phyloP scores from a whole-genome alignment of 2,113 vertebrate species.

The Oxyruncus cristatus region DNA sequence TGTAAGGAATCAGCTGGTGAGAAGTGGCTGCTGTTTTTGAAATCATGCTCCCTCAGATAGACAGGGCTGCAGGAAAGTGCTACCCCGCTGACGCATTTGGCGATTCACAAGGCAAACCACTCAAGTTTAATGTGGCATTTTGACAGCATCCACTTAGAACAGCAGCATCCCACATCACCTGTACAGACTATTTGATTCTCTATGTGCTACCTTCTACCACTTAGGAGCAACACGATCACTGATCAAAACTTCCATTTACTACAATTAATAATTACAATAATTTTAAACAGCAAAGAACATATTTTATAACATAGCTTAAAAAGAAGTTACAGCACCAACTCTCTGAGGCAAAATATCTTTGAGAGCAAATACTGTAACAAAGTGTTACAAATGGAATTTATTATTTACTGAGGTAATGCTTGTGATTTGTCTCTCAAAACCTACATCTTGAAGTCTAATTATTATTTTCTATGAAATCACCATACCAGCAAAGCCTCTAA shows the following conservation, averaged over 20 bases:
- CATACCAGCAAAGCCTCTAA: neutral
- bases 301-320: neutral
- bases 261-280: neutral
- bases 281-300: neutral
- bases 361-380: neutral
- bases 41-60: rapidly evolving
- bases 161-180: neutral
- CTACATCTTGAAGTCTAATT: slow-evolving; percentile 17
- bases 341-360: neutral
- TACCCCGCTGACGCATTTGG: rapidly evolving
- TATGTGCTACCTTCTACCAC: neutral
- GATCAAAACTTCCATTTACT: neutral
- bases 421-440: slow-evolving; percentile 30
- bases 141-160: rapidly evolving
- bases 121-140: neutral
- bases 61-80: rapidly evolving
- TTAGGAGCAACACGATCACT: neutral
- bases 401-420: neutral
- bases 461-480: slow-evolving; percentile 22
- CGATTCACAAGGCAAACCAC: rapidly evolving
- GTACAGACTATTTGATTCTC: neutral
- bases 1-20: neutral
- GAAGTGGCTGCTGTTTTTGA: neutral
- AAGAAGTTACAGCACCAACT: neutral
- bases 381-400: neutral